These are phyloP conservation scores for Centroberyx gerrardi DNA, from an alignment of 2,797 vertebrate species.

Conservation along the genomic window DNA sequence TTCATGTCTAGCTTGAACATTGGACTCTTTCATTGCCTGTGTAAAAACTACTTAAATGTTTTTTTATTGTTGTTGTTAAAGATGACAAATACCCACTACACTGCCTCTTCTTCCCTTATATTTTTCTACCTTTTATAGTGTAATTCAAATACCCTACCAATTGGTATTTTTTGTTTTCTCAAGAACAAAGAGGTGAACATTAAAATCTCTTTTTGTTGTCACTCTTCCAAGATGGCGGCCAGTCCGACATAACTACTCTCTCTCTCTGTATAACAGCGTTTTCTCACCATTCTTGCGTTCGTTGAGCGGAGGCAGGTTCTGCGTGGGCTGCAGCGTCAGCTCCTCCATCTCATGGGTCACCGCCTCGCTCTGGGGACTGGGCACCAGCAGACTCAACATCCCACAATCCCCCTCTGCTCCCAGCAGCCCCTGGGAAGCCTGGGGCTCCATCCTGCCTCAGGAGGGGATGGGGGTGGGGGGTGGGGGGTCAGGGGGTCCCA, in stretches of 20 bases:
- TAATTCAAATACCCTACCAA: too few species aligned
- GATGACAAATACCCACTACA: too few species aligned
- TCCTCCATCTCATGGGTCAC: slow-evolving; percentile 96
- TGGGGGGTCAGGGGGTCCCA: slow-evolving; percentile 24
- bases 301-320: slow-evolving; percentile 92
- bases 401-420: slow-evolving; percentile 87
- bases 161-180: too few species aligned
- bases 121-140: too few species aligned
- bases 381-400: slow-evolving; percentile 85
- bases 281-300: slow-evolving; percentile 96
- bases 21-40: too few species aligned
- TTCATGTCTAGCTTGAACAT: too few species aligned
- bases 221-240: neutral
- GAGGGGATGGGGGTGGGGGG: slow-evolving; percentile 47
- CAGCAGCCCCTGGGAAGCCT: slow-evolving; percentile 71
- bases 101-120: too few species aligned
- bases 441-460: slow-evolving; percentile 88
- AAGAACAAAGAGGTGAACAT: too few species aligned
- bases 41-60: too few species aligned
- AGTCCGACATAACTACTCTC: neutral
- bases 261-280: neutral
- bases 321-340: slow-evolving; percentile 92
- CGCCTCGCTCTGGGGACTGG: slow-evolving; percentile 98
- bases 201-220: neutral
- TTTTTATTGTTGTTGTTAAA: too few species aligned